phyloP scores from a whole-genome alignment of 1,140 invertebrate genomes.

The Bombus sylvicola region DNA sequence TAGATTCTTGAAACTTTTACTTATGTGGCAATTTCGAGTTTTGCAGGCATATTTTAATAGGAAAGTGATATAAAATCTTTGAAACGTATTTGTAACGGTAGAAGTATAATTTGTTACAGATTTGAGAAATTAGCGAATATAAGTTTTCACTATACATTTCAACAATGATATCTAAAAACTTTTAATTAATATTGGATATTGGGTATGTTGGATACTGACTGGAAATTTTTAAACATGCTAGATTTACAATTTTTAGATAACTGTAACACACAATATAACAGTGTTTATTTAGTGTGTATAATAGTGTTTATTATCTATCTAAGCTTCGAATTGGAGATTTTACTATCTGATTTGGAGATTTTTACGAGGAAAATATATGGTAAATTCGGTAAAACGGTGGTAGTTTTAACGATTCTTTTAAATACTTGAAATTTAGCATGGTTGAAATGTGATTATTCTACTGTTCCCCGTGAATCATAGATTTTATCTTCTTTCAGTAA shows the following conservation, averaged over 20 bases:
- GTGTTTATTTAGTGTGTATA: background rate
- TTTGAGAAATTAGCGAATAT: background rate
- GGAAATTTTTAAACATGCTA: background rate
- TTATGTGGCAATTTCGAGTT: too few species aligned
- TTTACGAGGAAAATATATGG: background rate
- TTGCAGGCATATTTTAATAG: too few species aligned
- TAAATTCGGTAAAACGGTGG: background rate
- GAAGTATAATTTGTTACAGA: background rate
- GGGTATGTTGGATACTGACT: background rate
- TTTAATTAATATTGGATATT: background rate
- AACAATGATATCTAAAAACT: background rate
- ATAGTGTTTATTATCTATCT: too few species aligned
- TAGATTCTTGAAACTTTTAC: too few species aligned
- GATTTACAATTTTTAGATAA: too few species aligned
- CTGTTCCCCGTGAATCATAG: background rate
- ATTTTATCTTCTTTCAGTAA: background rate
- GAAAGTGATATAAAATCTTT: too few species aligned
- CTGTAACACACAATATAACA: background rate
- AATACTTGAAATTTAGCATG: background rate
- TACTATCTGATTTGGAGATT: too few species aligned
- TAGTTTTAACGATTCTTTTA: background rate
- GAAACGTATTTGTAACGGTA: background rate
- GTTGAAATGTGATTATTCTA: background rate
- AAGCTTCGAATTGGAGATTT: background rate
- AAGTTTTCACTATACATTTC: background rate